Base-by-base conservation (phyloP, 2,888 invertebrate species). In the Apamea epomidion region DNA sequence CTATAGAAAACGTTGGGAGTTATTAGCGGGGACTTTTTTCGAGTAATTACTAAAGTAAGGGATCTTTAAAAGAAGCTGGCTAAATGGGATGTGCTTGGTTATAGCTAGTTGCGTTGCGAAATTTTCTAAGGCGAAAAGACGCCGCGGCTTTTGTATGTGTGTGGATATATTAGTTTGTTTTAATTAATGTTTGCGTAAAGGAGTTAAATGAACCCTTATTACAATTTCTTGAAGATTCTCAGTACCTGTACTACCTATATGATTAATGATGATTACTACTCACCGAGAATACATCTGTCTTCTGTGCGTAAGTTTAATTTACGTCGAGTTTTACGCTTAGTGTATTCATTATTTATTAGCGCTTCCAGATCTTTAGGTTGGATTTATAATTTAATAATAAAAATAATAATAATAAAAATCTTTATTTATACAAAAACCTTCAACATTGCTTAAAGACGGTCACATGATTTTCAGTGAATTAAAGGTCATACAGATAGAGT, bases 21-120 rank as follows among this genome's bases (percentile, higher is more conserved):
- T 83, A 79, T 80, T 83, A 72, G 65, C 12, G 48, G 72, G 18
- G 75, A 70, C 12, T 54, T 76, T 79, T 84, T 87, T 73, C 32
- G 80, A 90, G 85, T 90, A 87, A 89, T 88, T 80, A 82, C 87
- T 84, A 75, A 85, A 80, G 77, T 74, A 81, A 72, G 70, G 64
- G 81, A 65, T 64, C 51, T 60, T 81, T 32, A 72, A 81, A 80
- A 80, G 75, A 76, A 69, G n/a, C 60, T 37, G 37, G 1, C 10
- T 80, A 72, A 82, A 85, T 70, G 2, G 72, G 37, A 62, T 68
- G 5, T 14, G 29, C n/a, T 60, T n/a, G 64, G 74, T 76, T 81
- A 37, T 51, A 29, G 62, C 51, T 76, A 68, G 64, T 77, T 29
- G 25, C 8, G 29, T 37, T 70, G 42, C 16, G 16, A 48, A 29